These are phyloP conservation scores for Adela reaumurella DNA, from an alignment of 2,888 invertebrate species.

Conservation along the genomic window DNA sequence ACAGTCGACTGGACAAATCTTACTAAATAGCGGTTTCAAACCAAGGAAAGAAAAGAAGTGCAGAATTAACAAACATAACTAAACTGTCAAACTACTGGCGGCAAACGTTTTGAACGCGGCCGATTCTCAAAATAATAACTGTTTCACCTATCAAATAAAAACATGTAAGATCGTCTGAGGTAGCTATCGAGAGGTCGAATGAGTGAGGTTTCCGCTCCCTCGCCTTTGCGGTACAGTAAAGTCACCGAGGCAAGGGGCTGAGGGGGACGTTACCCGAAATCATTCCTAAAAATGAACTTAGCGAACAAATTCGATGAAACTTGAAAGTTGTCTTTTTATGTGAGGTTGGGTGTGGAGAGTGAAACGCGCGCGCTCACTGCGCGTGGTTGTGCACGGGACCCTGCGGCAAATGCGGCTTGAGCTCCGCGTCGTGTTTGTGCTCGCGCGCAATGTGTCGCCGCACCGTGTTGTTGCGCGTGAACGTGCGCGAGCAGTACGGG, in stretches of 20 bases:
- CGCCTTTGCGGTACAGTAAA: not conserved
- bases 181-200: not conserved
- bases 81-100: not conserved
- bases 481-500: constrained; percentile 86
- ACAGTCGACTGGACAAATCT: constrained; percentile 39
- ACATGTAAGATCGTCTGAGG: not conserved
- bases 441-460: constrained; percentile 87
- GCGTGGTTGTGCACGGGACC: constrained; percentile 61
- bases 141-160: too few species aligned
- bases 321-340: not conserved
- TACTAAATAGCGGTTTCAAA: constrained; percentile 23
- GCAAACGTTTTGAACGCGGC: not conserved
- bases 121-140: not conserved
- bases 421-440: constrained; percentile 72
- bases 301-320: constrained; percentile 14
- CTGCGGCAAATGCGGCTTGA: constrained; percentile 62
- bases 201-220: not conserved
- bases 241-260: not conserved
- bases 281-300: not conserved
- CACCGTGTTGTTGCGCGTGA: constrained; percentile 90
- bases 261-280: not conserved
- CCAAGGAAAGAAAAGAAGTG: constrained; percentile 17
- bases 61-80: not conserved
- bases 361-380: constrained; percentile 50
- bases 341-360: constrained; percentile 8